A percentile compares a stretch with the other conserved stretches of the same genome.
These are phyloP conservation scores for Pristis pectinata DNA, from an alignment of 2,797 vertebrate species.

Conservation along the genomic window DNA sequence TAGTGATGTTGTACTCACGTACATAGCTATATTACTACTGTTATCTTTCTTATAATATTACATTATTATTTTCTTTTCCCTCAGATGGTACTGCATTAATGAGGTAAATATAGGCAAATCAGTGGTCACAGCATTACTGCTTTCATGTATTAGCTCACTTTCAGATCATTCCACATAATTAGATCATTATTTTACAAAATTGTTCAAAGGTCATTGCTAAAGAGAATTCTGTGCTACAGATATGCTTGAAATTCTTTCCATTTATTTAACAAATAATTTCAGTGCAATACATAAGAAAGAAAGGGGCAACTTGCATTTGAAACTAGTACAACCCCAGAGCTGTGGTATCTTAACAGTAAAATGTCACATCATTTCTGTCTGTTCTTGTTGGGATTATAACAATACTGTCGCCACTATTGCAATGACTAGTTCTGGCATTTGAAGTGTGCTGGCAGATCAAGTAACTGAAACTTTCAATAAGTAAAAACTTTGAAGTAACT, in stretches of 20 bases:
- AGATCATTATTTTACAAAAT: slow-evolving; percentile 36
- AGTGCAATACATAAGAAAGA: not conserved
- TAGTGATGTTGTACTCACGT: not conserved
- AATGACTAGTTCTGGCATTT: not conserved
- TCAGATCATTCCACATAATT: slow-evolving; percentile 20
- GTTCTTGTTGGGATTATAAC: not conserved
- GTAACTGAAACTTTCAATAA: not conserved
- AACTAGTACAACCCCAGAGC: not conserved
- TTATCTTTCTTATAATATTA: slow-evolving; percentile 11
- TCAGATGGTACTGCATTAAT: slow-evolving; percentile 5
- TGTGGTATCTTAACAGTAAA: not conserved
- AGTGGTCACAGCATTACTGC: not conserved
- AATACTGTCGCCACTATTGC: not conserved
- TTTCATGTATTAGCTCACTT: slow-evolving; percentile 29
- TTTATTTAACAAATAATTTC: slow-evolving; percentile 30
- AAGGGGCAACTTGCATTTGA: not conserved
- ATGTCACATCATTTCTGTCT: not conserved
- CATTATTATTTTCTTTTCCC: not conserved
- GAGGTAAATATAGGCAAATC: slow-evolving; percentile 15
- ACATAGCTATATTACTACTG: not conserved
- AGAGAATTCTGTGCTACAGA: not conserved
- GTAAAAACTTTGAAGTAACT: not conserved
- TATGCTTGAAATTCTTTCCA: not conserved
- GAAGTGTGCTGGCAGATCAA: not conserved
- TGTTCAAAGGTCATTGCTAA: slow-evolving; percentile 33